These are phyloP conservation scores for Petrocephalus microphthalmus DNA, from an alignment of 2,113 vertebrate species.

Conservation along the genomic window DNA sequence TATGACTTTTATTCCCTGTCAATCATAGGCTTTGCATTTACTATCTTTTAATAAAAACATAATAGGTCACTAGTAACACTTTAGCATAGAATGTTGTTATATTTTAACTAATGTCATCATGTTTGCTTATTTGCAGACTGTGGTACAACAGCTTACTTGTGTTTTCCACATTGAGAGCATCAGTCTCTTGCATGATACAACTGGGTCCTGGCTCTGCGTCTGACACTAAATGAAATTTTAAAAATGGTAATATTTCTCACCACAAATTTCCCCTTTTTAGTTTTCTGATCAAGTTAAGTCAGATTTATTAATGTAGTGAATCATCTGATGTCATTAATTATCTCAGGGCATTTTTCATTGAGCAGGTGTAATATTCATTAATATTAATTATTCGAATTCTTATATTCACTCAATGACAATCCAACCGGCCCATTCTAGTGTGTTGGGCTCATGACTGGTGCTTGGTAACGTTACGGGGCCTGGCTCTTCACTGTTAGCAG, in stretches of 20 bases:
- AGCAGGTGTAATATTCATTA: slow-evolving; percentile 5
- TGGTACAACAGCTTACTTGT: background rate
- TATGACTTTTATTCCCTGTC: background rate
- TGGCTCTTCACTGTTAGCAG: background rate
- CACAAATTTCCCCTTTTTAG: slow-evolving; percentile 4
- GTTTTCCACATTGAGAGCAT: background rate
- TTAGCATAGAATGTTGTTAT: background rate
- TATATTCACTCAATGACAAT: slow-evolving; percentile 7
- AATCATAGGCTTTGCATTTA: background rate
- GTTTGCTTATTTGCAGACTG: background rate
- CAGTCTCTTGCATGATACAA: background rate
- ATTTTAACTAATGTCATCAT: background rate
- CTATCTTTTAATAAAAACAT: background rate
- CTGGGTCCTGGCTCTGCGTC: background rate
- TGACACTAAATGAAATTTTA: slow-evolving; percentile 1
- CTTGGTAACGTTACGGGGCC: slow-evolving; percentile 1
- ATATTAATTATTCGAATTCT: slow-evolving; percentile 5
- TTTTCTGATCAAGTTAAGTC: background rate
- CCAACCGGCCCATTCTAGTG: background rate
- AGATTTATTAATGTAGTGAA: slow-evolving; percentile 11
- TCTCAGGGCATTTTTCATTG: slow-evolving; percentile 3
- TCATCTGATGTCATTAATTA: slow-evolving; percentile 5
- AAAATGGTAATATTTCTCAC: background rate
- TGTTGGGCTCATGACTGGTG: background rate
- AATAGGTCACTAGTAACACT: background rate